A percentile compares a stretch with the other conserved stretches of the same genome.
These are phyloP conservation scores for Theocolax elegans DNA, from an alignment of 1,140 invertebrate genomes.

Conservation along the genomic window DNA sequence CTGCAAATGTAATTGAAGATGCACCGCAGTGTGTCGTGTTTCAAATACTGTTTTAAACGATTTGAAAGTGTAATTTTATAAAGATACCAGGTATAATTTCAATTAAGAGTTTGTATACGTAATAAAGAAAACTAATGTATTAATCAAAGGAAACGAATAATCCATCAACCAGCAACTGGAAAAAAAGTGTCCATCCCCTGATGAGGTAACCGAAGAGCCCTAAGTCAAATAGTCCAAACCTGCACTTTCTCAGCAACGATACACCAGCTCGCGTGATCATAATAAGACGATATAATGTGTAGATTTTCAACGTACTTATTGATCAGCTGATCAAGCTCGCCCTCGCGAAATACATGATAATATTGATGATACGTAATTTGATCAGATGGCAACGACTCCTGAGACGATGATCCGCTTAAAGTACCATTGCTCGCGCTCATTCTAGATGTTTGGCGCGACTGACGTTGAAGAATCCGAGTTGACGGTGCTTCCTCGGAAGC, in stretches of 20 bases:
- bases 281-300: constrained; percentile 93
- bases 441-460: not conserved
- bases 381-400: constrained; percentile 82
- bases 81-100: too few species aligned
- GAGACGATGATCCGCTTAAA: constrained; percentile 77
- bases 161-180: too few species aligned
- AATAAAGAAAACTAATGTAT: too few species aligned
- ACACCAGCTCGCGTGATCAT: constrained; percentile 97
- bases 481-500: constrained; percentile 59
- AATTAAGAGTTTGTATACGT: too few species aligned
- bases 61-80: too few species aligned
- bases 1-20: too few species aligned
- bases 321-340: constrained; percentile 93
- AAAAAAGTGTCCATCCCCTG: too few species aligned
- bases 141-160: too few species aligned
- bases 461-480: constrained; percentile 55
- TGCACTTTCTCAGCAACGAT: constrained; percentile 95
- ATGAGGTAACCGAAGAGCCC: too few species aligned
- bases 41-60: too few species aligned
- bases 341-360: constrained; percentile 96
- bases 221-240: constrained; percentile 92
- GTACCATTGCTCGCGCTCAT: constrained; percentile 55
- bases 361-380: constrained; percentile 90
- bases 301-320: constrained; percentile 92
- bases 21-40: too few species aligned